A percentile compares a stretch with the other conserved stretches of the same genome.
phyloP scores from a whole-genome alignment of 2,113 vertebrate genomes.

The Heliornis fulica region DNA sequence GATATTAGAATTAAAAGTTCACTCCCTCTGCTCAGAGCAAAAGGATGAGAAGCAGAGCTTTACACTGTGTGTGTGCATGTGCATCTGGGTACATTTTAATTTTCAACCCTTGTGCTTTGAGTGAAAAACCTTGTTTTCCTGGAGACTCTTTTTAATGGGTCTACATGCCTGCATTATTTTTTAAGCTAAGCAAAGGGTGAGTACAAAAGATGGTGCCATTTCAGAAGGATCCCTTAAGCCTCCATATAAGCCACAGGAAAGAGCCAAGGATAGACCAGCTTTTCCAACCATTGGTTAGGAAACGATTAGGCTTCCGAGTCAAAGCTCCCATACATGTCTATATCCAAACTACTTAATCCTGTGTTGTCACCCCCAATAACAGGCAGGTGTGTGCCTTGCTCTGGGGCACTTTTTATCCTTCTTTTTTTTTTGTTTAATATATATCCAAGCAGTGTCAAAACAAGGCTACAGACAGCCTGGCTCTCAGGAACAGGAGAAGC shows the following conservation, averaged over 20 bases:
- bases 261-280: constrained; percentile 54
- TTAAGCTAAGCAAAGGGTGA: constrained; percentile 41
- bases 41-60: constrained; percentile 26
- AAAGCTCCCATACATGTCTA: constrained; percentile 56
- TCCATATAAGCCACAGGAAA: constrained; percentile 59
- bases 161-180: constrained; percentile 48
- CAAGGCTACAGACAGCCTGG: neutral
- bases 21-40: neutral
- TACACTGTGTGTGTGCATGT: neutral
- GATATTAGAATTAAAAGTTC: constrained; percentile 45
- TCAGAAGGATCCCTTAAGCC: constrained; percentile 63
- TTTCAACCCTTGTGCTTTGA: constrained; percentile 15
- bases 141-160: constrained; percentile 12
- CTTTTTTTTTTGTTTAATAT: neutral
- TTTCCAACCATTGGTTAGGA: constrained; percentile 66
- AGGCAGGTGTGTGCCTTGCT: constrained; percentile 63
- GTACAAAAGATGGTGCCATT: constrained; percentile 60
- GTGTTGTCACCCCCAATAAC: constrained; percentile 54
- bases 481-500: neutral
- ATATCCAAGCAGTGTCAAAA: constrained; percentile 29
- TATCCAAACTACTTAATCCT: constrained; percentile 65
- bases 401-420: neutral
- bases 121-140: constrained; percentile 28
- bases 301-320: constrained; percentile 50
- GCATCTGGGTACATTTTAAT: constrained; percentile 25